Conservation (phyloP, 2,113 vertebrate species). For the Rhizomys pruinosus region DNA sequence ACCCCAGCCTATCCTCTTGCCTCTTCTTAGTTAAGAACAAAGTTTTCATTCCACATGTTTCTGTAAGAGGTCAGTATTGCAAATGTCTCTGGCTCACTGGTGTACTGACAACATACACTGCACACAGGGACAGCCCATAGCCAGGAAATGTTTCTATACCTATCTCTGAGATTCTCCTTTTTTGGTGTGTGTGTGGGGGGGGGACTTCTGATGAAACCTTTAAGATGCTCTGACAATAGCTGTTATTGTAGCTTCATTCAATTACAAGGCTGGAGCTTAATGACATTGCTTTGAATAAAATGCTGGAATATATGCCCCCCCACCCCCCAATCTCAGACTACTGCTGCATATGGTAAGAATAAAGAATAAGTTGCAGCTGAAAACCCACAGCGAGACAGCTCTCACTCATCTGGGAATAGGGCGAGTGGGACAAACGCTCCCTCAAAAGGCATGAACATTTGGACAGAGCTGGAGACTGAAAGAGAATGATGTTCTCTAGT, state of each 20-base stretch:
- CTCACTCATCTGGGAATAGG: constrained; percentile 94
- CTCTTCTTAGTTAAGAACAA: neutral
- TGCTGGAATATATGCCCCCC: constrained; percentile 85
- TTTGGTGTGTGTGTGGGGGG: neutral
- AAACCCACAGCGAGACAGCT: constrained; percentile 93
- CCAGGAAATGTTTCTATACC: constrained; percentile 72
- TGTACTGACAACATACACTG: constrained; percentile 51
- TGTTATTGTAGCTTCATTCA: constrained; percentile 84
- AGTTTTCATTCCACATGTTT: constrained; percentile 57
- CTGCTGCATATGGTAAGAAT: constrained; percentile 90
- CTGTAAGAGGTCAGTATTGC: constrained; percentile 60
- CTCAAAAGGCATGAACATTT: constrained; percentile 98
- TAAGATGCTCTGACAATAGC: constrained; percentile 82
- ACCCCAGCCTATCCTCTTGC: no score
- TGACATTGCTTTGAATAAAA: constrained; percentile 86
- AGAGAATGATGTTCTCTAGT: constrained; percentile 99
- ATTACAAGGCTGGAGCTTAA: constrained; percentile 85
- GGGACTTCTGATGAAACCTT: constrained; percentile 52
- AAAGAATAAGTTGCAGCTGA: constrained; percentile 88
- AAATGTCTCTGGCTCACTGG: constrained; percentile 67
- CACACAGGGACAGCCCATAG: constrained; percentile 78
- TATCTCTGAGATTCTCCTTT: constrained; percentile 63
- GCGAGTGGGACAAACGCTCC: constrained; percentile 93
- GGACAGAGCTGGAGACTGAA: constrained; percentile 95
- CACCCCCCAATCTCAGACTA: constrained; percentile 82